Evolutionary conservation across 2,113 vertebrate genomes (phyloP).

Genomic region (Phyllostomus discolor): DNA sequence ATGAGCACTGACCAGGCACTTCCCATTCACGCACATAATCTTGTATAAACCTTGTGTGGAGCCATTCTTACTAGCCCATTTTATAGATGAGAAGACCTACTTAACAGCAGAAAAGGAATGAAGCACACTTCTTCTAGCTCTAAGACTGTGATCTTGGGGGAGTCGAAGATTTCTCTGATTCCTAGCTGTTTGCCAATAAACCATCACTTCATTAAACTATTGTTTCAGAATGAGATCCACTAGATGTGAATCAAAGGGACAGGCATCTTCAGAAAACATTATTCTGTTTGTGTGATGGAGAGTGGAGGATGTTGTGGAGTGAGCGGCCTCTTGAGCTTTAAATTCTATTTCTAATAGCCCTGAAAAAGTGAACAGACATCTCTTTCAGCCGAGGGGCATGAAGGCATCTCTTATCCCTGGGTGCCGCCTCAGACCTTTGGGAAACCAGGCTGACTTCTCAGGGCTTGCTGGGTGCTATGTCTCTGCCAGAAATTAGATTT

Average conservation of each 20-base stretch:
- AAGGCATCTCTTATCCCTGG: neutral
- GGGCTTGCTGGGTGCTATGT: neutral
- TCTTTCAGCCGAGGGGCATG: neutral
- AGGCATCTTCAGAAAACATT: neutral
- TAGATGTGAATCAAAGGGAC: neutral
- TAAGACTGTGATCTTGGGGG: neutral
- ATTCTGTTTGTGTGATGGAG: neutral
- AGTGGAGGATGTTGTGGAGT: neutral
- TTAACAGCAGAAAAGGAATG: neutral
- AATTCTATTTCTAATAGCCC: neutral
- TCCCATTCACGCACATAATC: neutral
- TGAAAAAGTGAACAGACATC: neutral
- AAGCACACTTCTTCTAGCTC: neutral
- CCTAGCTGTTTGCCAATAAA: neutral
- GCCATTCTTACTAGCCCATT: neutral
- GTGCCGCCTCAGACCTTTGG: neutral
- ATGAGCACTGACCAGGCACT: neutral
- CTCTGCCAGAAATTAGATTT: conserved; percentile 34
- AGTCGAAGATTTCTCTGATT: neutral
- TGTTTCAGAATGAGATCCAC: neutral
- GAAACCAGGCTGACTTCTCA: conserved; percentile 16
- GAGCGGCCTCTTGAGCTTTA: neutral
- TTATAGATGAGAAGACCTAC: neutral
- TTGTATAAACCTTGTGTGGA: neutral
- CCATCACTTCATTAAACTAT: neutral